Evolutionary conservation across 2,113 vertebrate genomes (phyloP).

Genomic region (Scolopax mira): DNA sequence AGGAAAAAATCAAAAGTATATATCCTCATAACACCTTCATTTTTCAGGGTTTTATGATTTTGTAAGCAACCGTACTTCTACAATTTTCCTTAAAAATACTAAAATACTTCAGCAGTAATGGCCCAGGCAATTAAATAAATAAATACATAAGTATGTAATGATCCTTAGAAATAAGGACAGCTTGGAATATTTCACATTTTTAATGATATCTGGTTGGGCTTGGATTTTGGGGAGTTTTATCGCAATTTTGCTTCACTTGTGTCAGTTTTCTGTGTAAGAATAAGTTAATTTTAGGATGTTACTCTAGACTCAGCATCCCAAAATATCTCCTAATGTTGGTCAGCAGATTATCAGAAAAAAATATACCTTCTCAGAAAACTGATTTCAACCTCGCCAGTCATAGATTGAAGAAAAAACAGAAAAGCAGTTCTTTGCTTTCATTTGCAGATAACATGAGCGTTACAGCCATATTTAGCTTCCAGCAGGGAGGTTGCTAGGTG

Average conservation of each 20-base stretch:
- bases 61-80: background rate
- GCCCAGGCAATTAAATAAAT: background rate
- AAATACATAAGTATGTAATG: background rate
- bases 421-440: background rate
- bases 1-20: accelerated
- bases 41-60: background rate
- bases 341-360: background rate
- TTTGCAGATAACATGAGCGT: background rate
- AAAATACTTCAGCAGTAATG: background rate
- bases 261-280: background rate
- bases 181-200: background rate
- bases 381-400: background rate
- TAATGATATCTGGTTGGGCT: background rate
- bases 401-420: background rate
- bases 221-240: accelerated
- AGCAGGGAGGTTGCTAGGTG: background rate
- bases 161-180: background rate
- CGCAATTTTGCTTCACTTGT: background rate
- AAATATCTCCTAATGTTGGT: background rate
- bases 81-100: background rate
- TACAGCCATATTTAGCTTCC: background rate
- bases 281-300: background rate
- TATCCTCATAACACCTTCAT: background rate
- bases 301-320: background rate
- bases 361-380: background rate